phyloP scores from a whole-genome alignment of 1,140 invertebrate genomes.

The Platyura marginata region DNA sequence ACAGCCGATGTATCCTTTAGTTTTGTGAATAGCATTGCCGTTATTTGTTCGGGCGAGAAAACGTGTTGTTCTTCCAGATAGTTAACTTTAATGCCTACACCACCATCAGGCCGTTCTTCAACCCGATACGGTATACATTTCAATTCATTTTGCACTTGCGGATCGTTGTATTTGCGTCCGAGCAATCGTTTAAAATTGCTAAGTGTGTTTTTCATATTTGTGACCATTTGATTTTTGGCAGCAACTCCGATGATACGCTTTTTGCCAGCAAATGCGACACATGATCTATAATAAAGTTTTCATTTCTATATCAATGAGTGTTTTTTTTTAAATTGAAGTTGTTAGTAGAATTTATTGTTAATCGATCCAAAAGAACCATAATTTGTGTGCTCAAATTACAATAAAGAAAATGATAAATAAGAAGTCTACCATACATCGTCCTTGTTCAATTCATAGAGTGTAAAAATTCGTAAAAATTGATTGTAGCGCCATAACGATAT shows the following conservation, averaged over 20 bases:
- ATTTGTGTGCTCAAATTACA: too few relatives aligned
- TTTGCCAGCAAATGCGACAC: slow-evolving; percentile 83
- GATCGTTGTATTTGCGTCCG: slow-evolving; percentile 74
- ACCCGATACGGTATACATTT: slow-evolving; percentile 57
- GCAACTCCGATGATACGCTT: slow-evolving; percentile 86
- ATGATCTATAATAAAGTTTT: slow-evolving; percentile 79
- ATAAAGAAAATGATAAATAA: too few relatives aligned
- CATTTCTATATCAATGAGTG: too few relatives aligned
- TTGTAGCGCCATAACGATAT: too few relatives aligned
- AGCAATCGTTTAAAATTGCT: slow-evolving; percentile 84
- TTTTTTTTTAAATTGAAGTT: too few relatives aligned
- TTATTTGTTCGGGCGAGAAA: slow-evolving; percentile 89
- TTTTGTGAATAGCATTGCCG: slow-evolving; percentile 94
- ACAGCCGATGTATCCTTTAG: slow-evolving; percentile 78
- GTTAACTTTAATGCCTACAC: slow-evolving; percentile 66
- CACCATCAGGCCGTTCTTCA: slow-evolving; percentile 45
- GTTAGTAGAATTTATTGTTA: too few relatives aligned
- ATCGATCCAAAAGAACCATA: too few relatives aligned
- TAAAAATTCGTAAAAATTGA: too few relatives aligned
- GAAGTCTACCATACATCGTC: too few relatives aligned
- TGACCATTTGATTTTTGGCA: slow-evolving; percentile 91
- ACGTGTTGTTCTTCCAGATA: slow-evolving; percentile 71
- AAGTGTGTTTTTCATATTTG: slow-evolving; percentile 94
- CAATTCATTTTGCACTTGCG: slow-evolving; percentile 63
- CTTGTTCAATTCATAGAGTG: too few relatives aligned